Evolutionary conservation across 2,113 vertebrate species (phyloP).

Genomic region (Hyla sarda): DNA sequence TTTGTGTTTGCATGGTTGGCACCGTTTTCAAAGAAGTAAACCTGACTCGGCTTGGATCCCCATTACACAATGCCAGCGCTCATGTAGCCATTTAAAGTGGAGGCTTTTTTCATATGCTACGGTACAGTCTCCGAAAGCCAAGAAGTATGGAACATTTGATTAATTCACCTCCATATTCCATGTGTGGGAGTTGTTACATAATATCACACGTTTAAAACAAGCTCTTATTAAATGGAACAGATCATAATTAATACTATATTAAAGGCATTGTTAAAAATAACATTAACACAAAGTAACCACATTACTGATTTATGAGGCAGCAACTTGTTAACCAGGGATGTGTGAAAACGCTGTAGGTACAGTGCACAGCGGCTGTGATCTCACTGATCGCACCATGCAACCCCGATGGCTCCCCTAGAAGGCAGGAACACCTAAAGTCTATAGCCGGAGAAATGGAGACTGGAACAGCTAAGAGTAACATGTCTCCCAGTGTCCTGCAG

Average conservation of each 20-base stretch:
- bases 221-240: constrained; percentile 13
- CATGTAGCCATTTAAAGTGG: background rate
- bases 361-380: background rate
- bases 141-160: constrained; percentile 17
- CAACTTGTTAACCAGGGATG: background rate
- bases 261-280: constrained; percentile 23
- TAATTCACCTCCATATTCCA: background rate
- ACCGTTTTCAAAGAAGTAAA: constrained; percentile 12
- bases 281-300: background rate
- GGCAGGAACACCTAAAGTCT: background rate
- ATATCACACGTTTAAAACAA: background rate
- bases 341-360: background rate
- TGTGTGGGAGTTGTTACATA: constrained; percentile 17
- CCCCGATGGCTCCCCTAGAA: background rate
- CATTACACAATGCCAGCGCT: constrained; percentile 23
- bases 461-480: background rate
- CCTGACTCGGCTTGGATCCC: constrained; percentile 4
- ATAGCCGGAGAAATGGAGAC: background rate
- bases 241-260: constrained; percentile 13
- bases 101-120: background rate
- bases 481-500: background rate
- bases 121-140: background rate
- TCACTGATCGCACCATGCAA: background rate
- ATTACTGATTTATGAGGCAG: constrained; percentile 19
- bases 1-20: constrained; percentile 24